Percentiles rank a stretch among this genome's conserved stretches.
Conservation (phyloP, 2,113 vertebrate genomes). For the Eretmochelys imbricata region DNA sequence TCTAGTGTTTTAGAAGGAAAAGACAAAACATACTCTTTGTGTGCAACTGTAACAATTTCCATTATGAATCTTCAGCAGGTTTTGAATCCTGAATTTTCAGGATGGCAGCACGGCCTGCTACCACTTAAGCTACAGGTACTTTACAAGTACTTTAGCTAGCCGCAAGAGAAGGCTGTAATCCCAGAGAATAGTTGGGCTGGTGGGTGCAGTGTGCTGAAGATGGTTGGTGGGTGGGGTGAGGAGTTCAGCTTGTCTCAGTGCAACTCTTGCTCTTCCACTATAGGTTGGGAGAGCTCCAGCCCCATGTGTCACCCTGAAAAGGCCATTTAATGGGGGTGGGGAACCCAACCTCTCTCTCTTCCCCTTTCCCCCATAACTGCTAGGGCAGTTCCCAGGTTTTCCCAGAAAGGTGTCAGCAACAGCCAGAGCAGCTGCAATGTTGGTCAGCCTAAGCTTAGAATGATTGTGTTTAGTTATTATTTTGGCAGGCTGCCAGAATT, state of each 20-base stretch:
- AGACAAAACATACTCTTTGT: background rate
- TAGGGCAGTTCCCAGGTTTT: background rate
- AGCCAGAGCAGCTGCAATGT: fast-evolving
- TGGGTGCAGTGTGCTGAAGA: too few relatives aligned
- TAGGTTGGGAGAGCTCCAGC: background rate
- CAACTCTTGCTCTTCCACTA: background rate
- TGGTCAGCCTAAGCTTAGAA: background rate
- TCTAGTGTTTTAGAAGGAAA: background rate
- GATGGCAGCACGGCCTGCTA: background rate
- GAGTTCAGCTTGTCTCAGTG: background rate
- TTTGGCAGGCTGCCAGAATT: background rate
- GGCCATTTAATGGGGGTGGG: background rate
- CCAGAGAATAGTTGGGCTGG: background rate
- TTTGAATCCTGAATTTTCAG: background rate
- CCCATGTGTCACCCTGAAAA: background rate
- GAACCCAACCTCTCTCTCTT: background rate
- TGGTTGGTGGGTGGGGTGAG: background rate
- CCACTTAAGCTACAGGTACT: background rate
- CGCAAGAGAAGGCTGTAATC: background rate
- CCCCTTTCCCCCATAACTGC: background rate
- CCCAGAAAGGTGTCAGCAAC: background rate
- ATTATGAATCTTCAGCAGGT: background rate
- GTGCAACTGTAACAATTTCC: background rate
- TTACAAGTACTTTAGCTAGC: background rate
- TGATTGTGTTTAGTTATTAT: background rate